Evolutionary conservation across 37 sponge, comb jelly and placozoan genomes (phyloP).

Genomic region (Lycopodina hypogea): DNA sequence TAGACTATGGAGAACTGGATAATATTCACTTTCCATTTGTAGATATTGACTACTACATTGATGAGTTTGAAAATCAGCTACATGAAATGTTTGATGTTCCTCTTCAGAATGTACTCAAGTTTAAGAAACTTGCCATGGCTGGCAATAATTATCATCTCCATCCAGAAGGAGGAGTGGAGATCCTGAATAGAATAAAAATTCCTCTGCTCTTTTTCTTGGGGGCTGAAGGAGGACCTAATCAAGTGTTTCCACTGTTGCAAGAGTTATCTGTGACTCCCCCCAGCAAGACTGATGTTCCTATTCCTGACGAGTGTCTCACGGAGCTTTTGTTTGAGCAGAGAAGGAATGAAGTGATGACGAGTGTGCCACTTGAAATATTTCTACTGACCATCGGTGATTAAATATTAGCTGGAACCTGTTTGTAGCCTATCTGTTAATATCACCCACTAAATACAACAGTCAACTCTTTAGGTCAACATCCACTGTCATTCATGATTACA

Average conservation of each 20-base stretch:
- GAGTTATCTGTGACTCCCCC: not conserved
- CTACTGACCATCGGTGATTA: not conserved
- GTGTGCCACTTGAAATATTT: not conserved
- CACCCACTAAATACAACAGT: too few relatives aligned
- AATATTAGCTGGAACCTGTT: not conserved
- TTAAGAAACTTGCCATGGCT: slow-evolving; percentile 25
- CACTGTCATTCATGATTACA: too few relatives aligned
- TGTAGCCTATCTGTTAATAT: too few relatives aligned
- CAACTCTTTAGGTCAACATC: too few relatives aligned
- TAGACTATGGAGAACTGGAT: slow-evolving; percentile 61
- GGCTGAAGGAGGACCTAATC: slow-evolving; percentile 57
- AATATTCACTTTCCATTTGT: slow-evolving; percentile 25
- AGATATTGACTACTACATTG: slow-evolving; percentile 17
- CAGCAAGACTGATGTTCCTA: not conserved
- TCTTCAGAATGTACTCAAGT: slow-evolving; percentile 28
- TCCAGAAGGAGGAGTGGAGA: not conserved
- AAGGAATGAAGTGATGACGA: not conserved
- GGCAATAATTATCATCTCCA: slow-evolving; percentile 10
- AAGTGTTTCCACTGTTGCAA: slow-evolving; percentile 5
- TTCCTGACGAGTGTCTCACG: slow-evolving; percentile 1
- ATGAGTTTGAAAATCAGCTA: slow-evolving; percentile 32
- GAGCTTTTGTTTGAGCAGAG: not conserved
- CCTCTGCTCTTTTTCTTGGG: slow-evolving; percentile 39
- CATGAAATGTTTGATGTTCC: slow-evolving; percentile 22
- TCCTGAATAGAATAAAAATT: slow-evolving; percentile 29